phyloP scores from a whole-genome alignment of 2,888 invertebrate genomes.

The Parnassius glacialis region DNA sequence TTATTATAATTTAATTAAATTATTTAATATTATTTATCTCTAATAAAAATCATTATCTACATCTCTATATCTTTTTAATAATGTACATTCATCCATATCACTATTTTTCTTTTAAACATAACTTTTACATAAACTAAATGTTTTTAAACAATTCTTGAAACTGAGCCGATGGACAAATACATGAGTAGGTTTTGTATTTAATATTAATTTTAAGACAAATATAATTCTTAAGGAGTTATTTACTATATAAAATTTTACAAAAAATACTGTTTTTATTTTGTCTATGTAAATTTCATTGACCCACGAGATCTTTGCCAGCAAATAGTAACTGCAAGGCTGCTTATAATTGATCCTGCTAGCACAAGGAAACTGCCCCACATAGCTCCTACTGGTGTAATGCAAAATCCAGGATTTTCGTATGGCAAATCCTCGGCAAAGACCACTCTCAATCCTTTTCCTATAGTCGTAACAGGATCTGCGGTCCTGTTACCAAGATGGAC shows the following conservation, averaged over 20 bases:
- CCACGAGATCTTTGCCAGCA: conserved; percentile 67
- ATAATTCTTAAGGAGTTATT: background rate
- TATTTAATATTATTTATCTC: no score
- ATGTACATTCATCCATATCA: background rate
- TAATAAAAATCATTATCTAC: background rate
- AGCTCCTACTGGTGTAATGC: conserved; percentile 84
- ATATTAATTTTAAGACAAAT: no score
- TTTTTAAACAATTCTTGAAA: no score
- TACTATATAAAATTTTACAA: no score
- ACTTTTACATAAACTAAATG: no score
- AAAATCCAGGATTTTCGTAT: conserved; percentile 70
- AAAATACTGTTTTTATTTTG: background rate
- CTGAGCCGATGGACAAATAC: no score
- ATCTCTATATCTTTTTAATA: background rate
- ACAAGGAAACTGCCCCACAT: conserved; percentile 82
- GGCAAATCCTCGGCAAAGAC: conserved; percentile 85
- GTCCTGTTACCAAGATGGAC: conserved; percentile 72
- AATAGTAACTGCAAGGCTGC: conserved; percentile 66
- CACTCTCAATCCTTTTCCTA: conserved; percentile 84
- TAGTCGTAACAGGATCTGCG: conserved; percentile 80
- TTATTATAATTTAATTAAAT: background rate
- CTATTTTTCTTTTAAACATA: background rate
- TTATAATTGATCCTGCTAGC: conserved; percentile 80
- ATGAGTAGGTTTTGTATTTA: no score
- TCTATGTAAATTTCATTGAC: conserved; percentile 55